Evolutionary conservation across 2,888 invertebrate genomes (phyloP), one percentile per base, ranked within the genome.

Genomic region (Leucania comma): DNA sequence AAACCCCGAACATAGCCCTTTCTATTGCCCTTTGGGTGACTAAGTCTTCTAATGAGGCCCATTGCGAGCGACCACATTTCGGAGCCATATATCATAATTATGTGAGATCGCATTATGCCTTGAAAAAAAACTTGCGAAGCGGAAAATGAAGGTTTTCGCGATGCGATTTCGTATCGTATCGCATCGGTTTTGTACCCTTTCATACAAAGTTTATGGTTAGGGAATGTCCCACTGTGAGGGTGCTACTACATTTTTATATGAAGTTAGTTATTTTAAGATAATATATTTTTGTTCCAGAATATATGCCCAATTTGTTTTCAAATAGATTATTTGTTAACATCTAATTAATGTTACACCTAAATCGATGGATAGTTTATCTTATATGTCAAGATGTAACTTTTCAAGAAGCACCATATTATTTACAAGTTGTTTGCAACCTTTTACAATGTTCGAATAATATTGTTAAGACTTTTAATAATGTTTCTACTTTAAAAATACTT

Each of bases 221-320:
- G 46, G 20, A 73, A 26, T 32, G 26, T 48, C 24, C n/a, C 62
- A n/a, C 29, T 56, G 17, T 42, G 29, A 51, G 42, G 67, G 75
- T 66, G 66, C 42, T 66, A 66, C 8, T 50, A 72, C 10, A 20
- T 64, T 62, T 22, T 60, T 12, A 26, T 46, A 29, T 3, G 10
- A 68, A 38, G 9, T 63, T 60, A 26, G 14, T 46, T 63, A 59
- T 46, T 58, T 64, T 46, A 29, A 73, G 54, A 57, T 60, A 60
- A 32, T 24, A 35, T 73, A 1, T 50, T 75, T 58, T 50, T 29
- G n/a, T 78, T 73, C 20, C 35, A 59, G 54, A 58, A 61, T 48
- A 38, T 54, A 46, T 78, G 64, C 69, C 75, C 75, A 75, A 65
- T 60, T 59, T 54, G 24, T 76, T 60, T 63, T 65, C 48, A 51